Conservation (phyloP, 2,888 invertebrate species). For the Aleiodes testaceus region DNA sequence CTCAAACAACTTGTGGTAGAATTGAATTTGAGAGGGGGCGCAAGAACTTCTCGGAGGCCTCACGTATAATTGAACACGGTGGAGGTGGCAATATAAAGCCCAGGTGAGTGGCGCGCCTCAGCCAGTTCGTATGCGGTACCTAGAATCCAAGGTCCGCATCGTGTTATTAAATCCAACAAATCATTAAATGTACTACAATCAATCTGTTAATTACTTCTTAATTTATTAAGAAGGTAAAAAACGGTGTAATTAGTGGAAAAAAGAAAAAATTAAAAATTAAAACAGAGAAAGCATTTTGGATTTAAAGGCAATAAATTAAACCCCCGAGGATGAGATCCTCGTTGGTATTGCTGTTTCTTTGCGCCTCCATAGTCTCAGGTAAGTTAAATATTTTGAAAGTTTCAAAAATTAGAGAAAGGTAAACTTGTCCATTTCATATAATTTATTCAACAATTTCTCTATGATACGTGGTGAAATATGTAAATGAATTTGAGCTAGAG, state of each 20-base stretch:
- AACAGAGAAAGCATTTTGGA: constrained; percentile 9
- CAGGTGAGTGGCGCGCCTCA: constrained; percentile 64
- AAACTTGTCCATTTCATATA: constrained; percentile 4
- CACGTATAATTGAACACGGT: constrained; percentile 49
- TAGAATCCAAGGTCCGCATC: constrained; percentile 66
- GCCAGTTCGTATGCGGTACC: constrained; percentile 71
- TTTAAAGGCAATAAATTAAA: not conserved
- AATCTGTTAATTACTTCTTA: no score
- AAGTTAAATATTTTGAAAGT: constrained; percentile 37
- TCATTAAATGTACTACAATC: constrained; percentile 1
- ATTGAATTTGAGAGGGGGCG: constrained; percentile 30
- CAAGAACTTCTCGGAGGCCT: constrained; percentile 19
- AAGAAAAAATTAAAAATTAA: not conserved
- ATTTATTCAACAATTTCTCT: constrained; percentile 28
- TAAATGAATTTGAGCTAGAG: not conserved
- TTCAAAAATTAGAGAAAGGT: constrained; percentile 23
- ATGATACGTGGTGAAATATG: constrained; percentile 24
- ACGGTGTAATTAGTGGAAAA: no score
- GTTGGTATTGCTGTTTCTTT: constrained; percentile 63
- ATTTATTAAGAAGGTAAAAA: no score
- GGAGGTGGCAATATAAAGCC: constrained; percentile 72
- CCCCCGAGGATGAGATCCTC: constrained; percentile 65
- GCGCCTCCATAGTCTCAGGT: constrained; percentile 59
- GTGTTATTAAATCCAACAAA: constrained; percentile 25
- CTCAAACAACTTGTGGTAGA: constrained; percentile 8